Conservation (phyloP, 2,888 invertebrate genomes). For the Crioceris asparagi region DNA sequence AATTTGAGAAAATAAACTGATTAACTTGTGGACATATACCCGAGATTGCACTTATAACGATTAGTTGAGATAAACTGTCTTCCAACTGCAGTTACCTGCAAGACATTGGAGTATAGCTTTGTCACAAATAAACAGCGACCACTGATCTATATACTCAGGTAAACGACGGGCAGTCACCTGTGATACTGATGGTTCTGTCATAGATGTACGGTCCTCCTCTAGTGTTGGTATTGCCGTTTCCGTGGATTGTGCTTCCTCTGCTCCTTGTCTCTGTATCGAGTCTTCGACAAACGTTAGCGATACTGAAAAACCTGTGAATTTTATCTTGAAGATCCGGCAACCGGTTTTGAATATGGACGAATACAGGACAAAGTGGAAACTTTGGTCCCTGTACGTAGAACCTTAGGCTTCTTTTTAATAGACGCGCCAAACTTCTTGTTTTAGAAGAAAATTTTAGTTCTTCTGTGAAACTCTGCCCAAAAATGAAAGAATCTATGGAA, state of each 20-base stretch:
- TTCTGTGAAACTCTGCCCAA: conserved; percentile 4
- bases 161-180: conserved; percentile 10
- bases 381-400: conserved; percentile 3
- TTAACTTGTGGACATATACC: neutral
- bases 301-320: conserved; percentile 2
- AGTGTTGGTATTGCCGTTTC: conserved; percentile 6
- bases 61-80: neutral
- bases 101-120: neutral
- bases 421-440: conserved; percentile 6
- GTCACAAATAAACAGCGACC: conserved; percentile 8
- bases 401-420: conserved; percentile 5
- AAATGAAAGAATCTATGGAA: conserved; percentile 6
- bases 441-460: conserved; percentile 5
- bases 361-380: neutral
- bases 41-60: neutral
- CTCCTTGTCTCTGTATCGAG: conserved; percentile 7
- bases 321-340: conserved; percentile 5
- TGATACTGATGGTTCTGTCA: conserved; percentile 2
- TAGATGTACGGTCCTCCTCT: neutral
- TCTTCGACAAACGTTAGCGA: conserved; percentile 1
- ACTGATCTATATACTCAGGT: conserved; percentile 7
- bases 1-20: neutral
- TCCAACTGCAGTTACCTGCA: neutral
- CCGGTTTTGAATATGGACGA: neutral
- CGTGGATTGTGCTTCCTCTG: conserved; percentile 4